Base-by-base conservation (phyloP, 2,888 invertebrate genomes). In the Aspidiotus destructor region DNA sequence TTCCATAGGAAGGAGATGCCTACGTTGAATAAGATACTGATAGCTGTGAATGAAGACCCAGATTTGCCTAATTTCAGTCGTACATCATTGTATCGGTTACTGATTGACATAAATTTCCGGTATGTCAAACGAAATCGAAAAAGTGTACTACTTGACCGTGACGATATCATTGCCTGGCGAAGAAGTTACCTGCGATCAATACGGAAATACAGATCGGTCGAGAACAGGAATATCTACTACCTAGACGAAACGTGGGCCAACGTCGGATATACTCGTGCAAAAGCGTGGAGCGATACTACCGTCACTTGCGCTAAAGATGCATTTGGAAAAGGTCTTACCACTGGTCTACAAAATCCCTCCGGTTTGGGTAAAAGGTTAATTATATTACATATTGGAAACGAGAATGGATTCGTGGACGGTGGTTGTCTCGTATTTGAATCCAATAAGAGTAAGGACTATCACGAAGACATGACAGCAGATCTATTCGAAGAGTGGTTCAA, bases 401-500 rank as follows among this genome's bases (percentile, higher is more conserved):
- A 62, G 8, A 7, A 48, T 48, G 62, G 62, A 28, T 62, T 48
- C 17, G 48, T 62, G 1, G 48, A 52, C 3, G 52, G 17, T 7
- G 62, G 52, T 1, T 2, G 16, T 13, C 13, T 52, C 2, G 6
- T 44, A 1, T 62, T 17, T 52, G 8, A 16, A 8, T 11, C 17
- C 28, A 62, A 17, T 7, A 65, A 70, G 61, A 16, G 40, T 6
- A 28, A 16, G 11, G 70, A 70, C 41, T 70, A 70, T 42, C 70
- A 67, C 48, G 60, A 41, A 7, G 61, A 70, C 15, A 70, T 67
- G 70, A 55, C 58, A 17, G 48, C 42, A 1, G 67, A 57, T 1
- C 41, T 63, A 6, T 70, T 44, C 52, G 63, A 70, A 62, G 13
- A 11, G 42, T 70, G 70, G 70, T 68, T 70, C 52, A n/a, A 42